Evolutionary conservation across 2,797 vertebrate species (phyloP).

Genomic region (Acanthiza pusilla): DNA sequence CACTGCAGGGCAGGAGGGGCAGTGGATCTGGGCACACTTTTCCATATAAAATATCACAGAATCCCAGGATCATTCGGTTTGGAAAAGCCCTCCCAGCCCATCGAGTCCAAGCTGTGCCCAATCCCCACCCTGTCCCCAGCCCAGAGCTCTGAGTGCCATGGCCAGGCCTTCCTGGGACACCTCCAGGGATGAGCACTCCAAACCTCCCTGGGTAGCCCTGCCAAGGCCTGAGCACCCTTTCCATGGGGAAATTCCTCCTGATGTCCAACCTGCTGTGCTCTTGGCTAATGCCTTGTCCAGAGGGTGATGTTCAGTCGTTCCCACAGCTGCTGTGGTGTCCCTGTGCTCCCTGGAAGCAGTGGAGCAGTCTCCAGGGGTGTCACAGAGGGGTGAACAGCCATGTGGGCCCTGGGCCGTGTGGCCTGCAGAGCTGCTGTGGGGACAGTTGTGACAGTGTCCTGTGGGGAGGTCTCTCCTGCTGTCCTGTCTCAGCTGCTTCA

Average conservation of each 20-base stretch:
- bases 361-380: neutral
- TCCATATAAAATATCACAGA: rapidly evolving
- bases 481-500: neutral
- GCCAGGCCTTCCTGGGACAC: neutral
- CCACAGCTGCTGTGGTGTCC: neutral
- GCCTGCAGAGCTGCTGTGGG: neutral
- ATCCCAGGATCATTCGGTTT: neutral
- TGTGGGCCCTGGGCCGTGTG: rapidly evolving
- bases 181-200: too few species aligned
- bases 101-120: neutral
- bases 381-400: neutral
- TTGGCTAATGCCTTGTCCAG: neutral
- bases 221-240: neutral
- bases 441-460: neutral
- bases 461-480: neutral
- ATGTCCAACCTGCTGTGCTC: neutral
- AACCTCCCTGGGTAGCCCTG: neutral
- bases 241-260: neutral
- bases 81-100: neutral
- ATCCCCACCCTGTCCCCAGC: neutral
- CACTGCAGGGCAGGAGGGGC: neutral
- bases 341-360: neutral
- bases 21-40: rapidly evolving
- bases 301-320: rapidly evolving
- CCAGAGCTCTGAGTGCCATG: neutral